These are phyloP conservation scores for Heterohyrax brucei DNA, from an alignment of 2,797 vertebrate genomes.

Conservation along the genomic window DNA sequence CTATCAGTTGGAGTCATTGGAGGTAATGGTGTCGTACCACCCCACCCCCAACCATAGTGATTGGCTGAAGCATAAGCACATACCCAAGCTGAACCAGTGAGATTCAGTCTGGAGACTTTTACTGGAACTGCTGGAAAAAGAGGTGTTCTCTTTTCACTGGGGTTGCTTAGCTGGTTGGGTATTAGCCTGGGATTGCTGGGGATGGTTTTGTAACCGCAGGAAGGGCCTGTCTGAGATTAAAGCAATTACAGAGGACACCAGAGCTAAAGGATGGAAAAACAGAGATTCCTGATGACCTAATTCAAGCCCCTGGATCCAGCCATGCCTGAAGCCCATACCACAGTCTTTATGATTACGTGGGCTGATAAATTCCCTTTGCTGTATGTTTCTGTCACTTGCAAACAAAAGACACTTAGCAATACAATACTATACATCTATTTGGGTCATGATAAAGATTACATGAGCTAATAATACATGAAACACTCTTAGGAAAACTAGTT, in stretches of 20 bases:
- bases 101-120: neutral
- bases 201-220: neutral
- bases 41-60: neutral
- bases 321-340: neutral
- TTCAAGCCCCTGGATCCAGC: slow-evolving; percentile 28
- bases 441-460: neutral
- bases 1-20: too few relatives aligned
- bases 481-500: too few relatives aligned
- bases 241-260: neutral
- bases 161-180: neutral
- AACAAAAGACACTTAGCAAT: neutral
- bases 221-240: neutral
- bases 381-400: neutral
- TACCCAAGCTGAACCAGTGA: neutral
- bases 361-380: neutral
- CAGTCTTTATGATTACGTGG: neutral
- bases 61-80: neutral
- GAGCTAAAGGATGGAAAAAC: neutral
- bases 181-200: neutral
- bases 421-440: neutral
- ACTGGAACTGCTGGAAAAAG: neutral
- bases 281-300: neutral
- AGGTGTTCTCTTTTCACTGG: neutral
- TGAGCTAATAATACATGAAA: neutral
- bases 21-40: too few relatives aligned